Evolutionary conservation across 2,113 vertebrate species (phyloP), one percentile per base, ranked within the genome.

Genomic region (Junco hyemalis): DNA sequence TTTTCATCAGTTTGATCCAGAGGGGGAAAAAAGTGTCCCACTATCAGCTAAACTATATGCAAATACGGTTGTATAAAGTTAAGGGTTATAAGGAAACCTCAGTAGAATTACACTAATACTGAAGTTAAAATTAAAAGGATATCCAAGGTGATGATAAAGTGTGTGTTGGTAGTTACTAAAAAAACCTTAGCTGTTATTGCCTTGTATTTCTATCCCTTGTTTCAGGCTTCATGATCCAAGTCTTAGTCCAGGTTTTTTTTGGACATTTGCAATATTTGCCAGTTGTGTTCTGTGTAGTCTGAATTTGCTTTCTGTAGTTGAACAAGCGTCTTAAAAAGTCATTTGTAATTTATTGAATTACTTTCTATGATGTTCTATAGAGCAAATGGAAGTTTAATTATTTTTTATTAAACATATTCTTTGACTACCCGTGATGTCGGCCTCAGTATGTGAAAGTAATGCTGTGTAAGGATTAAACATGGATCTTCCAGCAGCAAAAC

Each of bases 331-430:
- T 99, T 99, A 98, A 99, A 98, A 98, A 99, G 99, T 99, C 98
- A 98, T 99, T 99, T 99, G 99, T 99, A 99, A 99, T 99, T 99
- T 99, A 99, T 99, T 99, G 99, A 99, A 99, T 99, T 99, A 99
- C 99, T 99, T 99, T 99, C 99, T 99, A 99, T 99, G 99, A 99
- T 99, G 99, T 99, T 99, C 99, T 99, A 99, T 99, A 99, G 99
- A 99, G 99, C 98, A 99, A 99, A 99, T 99, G 99, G 99, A 99
- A 99, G 99, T 99, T 99, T 99, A 99, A 99, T 99, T 99, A 99
- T 99, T 99, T 98, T 99, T 99, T 99, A 99, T 99, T 99, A 99
- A 99, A 99, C 99, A 99, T 99, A 99, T 99, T 99, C 98, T 98
- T 99, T 99, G 99, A 99, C 99, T 99, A 99, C 99, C 98, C 97